These are phyloP conservation scores for Psammodynastes pulverulentus DNA, from an alignment of 2,113 vertebrate species.

Conservation along the genomic window DNA sequence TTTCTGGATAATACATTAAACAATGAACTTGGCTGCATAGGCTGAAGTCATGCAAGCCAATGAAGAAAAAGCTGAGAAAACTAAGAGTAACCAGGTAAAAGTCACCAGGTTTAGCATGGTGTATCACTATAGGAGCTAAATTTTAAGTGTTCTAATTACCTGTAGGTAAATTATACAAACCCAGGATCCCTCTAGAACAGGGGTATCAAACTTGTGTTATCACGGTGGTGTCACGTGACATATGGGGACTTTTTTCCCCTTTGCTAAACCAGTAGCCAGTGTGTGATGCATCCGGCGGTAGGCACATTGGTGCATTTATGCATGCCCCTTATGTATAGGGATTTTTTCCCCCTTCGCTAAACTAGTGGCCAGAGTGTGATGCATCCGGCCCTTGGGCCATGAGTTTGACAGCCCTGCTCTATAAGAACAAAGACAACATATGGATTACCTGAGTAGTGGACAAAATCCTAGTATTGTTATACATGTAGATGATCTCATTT, in stretches of 20 bases:
- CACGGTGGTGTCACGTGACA: no score
- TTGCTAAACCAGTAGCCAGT: no score
- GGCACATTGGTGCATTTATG: no score
- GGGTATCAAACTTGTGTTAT: no score
- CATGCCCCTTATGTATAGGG: no score
- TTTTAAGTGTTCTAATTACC: background rate
- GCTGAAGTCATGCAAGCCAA: background rate
- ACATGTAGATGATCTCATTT: background rate
- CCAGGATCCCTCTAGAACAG: background rate
- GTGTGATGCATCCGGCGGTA: no score
- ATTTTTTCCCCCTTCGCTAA: no score
- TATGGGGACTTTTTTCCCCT: no score
- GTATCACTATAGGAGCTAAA: background rate
- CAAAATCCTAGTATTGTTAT: background rate
- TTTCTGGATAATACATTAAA: background rate
- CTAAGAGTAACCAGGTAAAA: background rate
- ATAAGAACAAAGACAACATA: background rate
- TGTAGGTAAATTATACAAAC: background rate
- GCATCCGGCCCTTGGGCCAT: no score
- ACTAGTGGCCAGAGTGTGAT: no score
- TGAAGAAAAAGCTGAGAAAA: background rate
- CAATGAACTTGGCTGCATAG: background rate
- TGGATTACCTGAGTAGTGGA: no score
- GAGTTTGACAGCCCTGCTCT: no score
- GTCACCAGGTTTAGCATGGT: background rate